Conservation (phyloP, 2,113 vertebrate species). For the Callaeas wilsoni region DNA sequence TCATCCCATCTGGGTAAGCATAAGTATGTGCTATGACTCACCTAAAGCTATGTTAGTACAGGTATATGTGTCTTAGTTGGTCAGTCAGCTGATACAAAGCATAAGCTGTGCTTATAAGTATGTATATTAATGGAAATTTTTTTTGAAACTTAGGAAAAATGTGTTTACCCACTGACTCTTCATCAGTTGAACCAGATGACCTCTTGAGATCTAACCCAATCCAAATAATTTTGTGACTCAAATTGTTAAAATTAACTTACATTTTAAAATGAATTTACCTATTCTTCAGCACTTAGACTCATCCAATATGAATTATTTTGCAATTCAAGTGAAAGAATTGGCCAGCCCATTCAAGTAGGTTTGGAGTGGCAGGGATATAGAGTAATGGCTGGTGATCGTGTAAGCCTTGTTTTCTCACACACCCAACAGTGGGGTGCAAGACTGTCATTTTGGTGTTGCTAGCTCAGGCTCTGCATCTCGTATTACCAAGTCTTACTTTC, state of each 20-base stretch:
- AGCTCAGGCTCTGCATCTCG: not conserved
- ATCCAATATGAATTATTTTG: not conserved
- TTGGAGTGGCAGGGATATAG: not conserved
- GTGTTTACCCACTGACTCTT: not conserved
- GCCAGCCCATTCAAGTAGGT: not conserved
- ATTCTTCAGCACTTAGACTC: not conserved
- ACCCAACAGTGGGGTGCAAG: not conserved
- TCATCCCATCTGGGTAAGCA: not conserved
- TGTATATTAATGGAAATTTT: not conserved
- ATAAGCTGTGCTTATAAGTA: not conserved
- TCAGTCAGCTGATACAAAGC: not conserved
- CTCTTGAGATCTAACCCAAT: not conserved
- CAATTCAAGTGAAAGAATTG: not conserved
- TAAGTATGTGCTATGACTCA: not conserved
- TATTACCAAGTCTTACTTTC: not conserved
- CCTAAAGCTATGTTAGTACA: not conserved
- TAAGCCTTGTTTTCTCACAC: not conserved
- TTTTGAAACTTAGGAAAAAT: not conserved
- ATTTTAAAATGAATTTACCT: too few relatives aligned
- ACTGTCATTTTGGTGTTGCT: not conserved
- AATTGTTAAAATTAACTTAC: not conserved
- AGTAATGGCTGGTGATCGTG: not conserved
- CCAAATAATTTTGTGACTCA: not conserved
- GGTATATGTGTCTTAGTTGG: not conserved
- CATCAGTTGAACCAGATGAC: not conserved